Evolutionary conservation across 2,888 invertebrate genomes (phyloP).

Genomic region (Xanthorhoe spadicearia): DNA sequence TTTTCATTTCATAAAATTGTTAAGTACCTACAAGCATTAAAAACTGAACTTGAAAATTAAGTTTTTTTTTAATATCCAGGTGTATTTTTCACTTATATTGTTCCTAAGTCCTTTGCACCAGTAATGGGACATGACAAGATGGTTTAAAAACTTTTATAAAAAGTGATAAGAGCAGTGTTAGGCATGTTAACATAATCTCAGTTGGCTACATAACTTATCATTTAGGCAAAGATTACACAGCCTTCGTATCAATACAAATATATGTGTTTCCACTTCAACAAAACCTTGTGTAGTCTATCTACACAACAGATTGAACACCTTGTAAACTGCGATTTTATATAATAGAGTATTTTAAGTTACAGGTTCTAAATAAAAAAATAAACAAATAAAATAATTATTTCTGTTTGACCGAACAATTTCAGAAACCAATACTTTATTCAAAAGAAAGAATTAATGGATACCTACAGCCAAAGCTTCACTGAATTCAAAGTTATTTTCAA

Average conservation of each 20-base stretch:
- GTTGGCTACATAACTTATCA: conserved; percentile 37
- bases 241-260: conserved; percentile 52
- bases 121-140: no score
- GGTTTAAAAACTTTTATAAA: not conserved
- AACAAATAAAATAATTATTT: not conserved
- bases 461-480: not conserved
- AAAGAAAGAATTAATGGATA: not conserved
- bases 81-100: no score
- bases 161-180: conserved; percentile 7
- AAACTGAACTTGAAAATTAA: no score
- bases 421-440: no score
- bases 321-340: not conserved
- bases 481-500: no score
- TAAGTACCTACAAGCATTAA: no score
- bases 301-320: not conserved
- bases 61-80: no score
- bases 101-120: no score
- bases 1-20: no score
- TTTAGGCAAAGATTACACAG: conserved; percentile 53
- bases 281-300: not conserved
- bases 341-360: not conserved
- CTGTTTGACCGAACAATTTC: no score
- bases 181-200: conserved; percentile 20
- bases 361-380: not conserved
- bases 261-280: conserved; percentile 24